phyloP scores from a whole-genome alignment of 2,888 invertebrate species.

The Diadegma fenestrale region DNA sequence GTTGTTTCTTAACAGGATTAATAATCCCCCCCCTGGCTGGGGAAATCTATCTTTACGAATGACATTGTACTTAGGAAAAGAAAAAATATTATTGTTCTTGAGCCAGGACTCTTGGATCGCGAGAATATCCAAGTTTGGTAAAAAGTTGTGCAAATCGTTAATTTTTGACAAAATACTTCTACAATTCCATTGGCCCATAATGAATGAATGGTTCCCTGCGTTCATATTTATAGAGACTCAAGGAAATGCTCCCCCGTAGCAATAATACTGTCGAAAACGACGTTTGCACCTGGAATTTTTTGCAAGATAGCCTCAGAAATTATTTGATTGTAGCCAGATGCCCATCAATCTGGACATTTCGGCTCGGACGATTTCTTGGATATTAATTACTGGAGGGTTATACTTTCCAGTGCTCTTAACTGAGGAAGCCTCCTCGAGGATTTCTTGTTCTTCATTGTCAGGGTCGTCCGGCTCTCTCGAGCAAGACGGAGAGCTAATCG shows the following conservation, averaged over 20 bases:
- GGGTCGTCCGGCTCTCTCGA: neutral
- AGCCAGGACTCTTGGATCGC: neutral
- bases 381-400: neutral
- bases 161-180: too few species aligned
- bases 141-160: neutral
- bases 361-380: neutral
- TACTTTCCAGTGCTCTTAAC: neutral
- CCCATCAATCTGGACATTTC: neutral
- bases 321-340: neutral
- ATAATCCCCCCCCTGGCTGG: neutral
- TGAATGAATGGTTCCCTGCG: too few species aligned
- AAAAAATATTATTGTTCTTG: neutral
- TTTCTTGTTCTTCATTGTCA: neutral
- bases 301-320: neutral
- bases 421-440: neutral
- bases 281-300: neutral
- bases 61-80: neutral
- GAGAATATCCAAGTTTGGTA: neutral
- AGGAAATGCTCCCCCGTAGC: constrained; percentile 1
- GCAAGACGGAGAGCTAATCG: neutral
- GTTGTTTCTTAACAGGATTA: neutral
- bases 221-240: neutral
- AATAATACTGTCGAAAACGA: neutral
- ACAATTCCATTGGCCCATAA: neutral
- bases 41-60: neutral